These are phyloP conservation scores for Sylvietta virens DNA, from an alignment of 2,113 vertebrate genomes.

Conservation along the genomic window DNA sequence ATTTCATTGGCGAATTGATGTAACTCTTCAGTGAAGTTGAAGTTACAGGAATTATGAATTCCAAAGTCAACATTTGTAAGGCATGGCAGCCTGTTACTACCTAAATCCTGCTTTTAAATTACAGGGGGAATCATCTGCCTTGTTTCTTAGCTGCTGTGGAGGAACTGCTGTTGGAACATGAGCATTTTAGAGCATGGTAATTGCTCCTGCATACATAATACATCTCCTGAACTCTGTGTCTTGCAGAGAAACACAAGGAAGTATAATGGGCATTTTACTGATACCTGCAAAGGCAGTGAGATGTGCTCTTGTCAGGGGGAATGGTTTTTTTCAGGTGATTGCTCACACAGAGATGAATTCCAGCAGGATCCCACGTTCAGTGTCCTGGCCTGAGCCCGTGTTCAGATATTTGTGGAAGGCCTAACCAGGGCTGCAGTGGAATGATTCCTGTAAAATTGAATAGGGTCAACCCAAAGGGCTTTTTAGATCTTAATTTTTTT, in stretches of 20 bases:
- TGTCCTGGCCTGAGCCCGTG: not conserved
- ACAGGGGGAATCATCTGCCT: not conserved
- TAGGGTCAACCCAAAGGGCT: not conserved
- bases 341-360: not conserved
- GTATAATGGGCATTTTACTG: not conserved
- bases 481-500: not conserved
- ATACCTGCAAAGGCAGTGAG: not conserved
- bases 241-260: not conserved
- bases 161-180: not conserved
- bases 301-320: not conserved
- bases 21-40: not conserved
- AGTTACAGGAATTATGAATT: not conserved
- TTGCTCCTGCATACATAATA: not conserved
- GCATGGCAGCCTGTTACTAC: not conserved
- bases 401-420: not conserved
- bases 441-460: not conserved
- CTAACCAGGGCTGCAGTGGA: not conserved
- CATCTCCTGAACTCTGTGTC: not conserved
- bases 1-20: not conserved
- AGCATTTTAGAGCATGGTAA: not conserved
- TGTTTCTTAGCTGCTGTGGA: not conserved
- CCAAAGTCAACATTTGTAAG: not conserved
- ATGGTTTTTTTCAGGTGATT: not conserved
- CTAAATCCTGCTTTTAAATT: not conserved
- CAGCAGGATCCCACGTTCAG: not conserved